A percentile compares a stretch with the other conserved stretches of the same genome.
phyloP scores from a whole-genome alignment of 92 coral and sea anemone genomes.

The Actinernus sp. region DNA sequence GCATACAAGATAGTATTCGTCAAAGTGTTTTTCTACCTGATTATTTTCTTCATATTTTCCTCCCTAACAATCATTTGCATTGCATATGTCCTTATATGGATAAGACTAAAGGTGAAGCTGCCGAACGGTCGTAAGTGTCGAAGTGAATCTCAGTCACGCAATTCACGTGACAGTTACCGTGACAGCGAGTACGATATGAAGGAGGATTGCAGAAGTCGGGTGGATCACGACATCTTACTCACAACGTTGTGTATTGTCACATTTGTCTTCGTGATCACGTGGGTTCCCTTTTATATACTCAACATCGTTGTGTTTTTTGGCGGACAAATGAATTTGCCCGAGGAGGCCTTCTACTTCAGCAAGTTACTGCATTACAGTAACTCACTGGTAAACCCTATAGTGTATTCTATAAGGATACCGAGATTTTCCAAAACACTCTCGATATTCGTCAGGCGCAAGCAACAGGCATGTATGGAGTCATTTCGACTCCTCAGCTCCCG shows the following conservation, averaged over 20 bases:
- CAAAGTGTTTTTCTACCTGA: conserved; percentile 72
- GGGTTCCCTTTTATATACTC: conserved; percentile 81
- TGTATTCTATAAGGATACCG: conserved; percentile 61
- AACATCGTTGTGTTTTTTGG: conserved; percentile 72
- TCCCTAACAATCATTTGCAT: conserved; percentile 73
- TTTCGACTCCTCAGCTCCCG: conserved; percentile 10
- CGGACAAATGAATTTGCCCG: conserved; percentile 28
- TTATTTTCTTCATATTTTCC: conserved; percentile 60
- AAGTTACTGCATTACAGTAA: conserved; percentile 65
- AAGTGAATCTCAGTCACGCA: neutral
- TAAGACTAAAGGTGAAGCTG: conserved; percentile 42
- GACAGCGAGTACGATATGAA: conserved; percentile 3
- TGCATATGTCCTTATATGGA: conserved; percentile 74
- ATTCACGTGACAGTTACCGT: neutral
- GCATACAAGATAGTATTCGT: conserved; percentile 58
- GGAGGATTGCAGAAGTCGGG: conserved; percentile 13
- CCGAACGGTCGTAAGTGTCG: neutral
- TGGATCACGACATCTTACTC: conserved; percentile 32
- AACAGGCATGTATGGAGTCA: conserved; percentile 16
- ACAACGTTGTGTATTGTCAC: conserved; percentile 77
- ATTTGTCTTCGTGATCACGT: conserved; percentile 72
- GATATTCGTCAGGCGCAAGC: conserved; percentile 24
- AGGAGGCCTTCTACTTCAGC: conserved; percentile 49
- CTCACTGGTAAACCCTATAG: conserved; percentile 61
- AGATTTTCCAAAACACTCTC: conserved; percentile 45